phyloP scores from a whole-genome alignment of 2,888 invertebrate species.

The Ichneumon xanthorius region DNA sequence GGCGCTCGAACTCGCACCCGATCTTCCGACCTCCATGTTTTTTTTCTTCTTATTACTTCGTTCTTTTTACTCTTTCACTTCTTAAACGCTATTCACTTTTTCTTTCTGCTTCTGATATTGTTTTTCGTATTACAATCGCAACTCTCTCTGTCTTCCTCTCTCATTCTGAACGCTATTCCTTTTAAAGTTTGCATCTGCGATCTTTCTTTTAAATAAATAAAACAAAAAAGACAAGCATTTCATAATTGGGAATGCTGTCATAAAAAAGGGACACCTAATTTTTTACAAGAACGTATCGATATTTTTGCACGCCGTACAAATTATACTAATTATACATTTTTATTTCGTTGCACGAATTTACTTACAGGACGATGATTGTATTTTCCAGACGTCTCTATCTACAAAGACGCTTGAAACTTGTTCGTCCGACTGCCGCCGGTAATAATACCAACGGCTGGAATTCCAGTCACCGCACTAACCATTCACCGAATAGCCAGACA shows the following conservation, averaged over 20 bases:
- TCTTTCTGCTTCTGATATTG: constrained; percentile 55
- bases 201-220: background rate
- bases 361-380: background rate
- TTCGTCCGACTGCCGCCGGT: background rate
- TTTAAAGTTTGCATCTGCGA: constrained; percentile 29
- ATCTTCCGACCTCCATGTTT: constrained; percentile 70
- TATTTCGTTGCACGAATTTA: background rate
- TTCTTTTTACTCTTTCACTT: constrained; percentile 65
- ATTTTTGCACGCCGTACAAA: background rate
- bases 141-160: constrained; percentile 32
- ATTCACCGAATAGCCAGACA: background rate
- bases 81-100: constrained; percentile 61
- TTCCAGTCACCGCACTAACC: background rate
- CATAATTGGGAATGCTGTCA: no score
- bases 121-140: constrained; percentile 52
- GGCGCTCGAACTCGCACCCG: constrained; percentile 64
- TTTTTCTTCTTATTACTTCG: constrained; percentile 66
- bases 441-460: constrained; percentile 1
- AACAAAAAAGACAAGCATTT: no score
- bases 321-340: no score
- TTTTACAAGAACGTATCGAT: no score
- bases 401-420: background rate
- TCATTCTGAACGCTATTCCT: constrained; percentile 39
- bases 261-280: no score
- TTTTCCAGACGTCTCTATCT: constrained; percentile 1